Conservation (phyloP, 2,797 vertebrate genomes). For the Calcarius lapponicus region DNA sequence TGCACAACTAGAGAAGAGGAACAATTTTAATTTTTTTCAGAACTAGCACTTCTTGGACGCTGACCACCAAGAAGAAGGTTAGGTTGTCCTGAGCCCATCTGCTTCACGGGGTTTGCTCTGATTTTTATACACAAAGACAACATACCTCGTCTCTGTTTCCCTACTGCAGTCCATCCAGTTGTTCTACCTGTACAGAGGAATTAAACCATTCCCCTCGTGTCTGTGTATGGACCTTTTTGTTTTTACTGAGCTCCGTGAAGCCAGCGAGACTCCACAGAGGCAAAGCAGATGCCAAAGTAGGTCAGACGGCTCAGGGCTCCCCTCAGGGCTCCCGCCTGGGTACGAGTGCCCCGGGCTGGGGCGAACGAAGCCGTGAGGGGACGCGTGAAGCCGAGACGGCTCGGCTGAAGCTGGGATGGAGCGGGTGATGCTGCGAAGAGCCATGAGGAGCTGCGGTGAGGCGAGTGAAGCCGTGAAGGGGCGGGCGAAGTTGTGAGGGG, state of each 20-base stretch:
- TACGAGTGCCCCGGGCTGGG: too few species aligned
- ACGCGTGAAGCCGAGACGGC: not conserved
- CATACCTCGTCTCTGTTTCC: not conserved
- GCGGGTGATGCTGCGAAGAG: fast-evolving
- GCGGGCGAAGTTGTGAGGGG: fast-evolving
- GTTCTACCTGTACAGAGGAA: not conserved
- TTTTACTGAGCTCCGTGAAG: not conserved
- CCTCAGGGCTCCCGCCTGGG: not conserved
- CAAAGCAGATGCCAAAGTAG: not conserved
- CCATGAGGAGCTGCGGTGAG: fast-evolving
- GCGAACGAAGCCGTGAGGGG: not conserved
- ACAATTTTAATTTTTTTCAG: not conserved
- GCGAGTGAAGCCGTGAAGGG: fast-evolving
- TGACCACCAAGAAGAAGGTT: not conserved
- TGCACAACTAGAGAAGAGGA: not conserved
- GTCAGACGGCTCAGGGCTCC: not conserved
- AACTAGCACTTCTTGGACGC: not conserved
- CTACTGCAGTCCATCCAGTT: not conserved
- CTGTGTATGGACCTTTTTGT: not conserved
- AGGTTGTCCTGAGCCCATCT: not conserved
- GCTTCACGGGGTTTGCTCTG: not conserved
- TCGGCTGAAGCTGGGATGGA: not conserved
- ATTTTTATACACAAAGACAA: not conserved
- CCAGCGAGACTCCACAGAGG: not conserved
- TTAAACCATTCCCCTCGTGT: not conserved